Base-by-base conservation (phyloP, 2,888 invertebrate genomes). In the Leucophora obtusa region DNA sequence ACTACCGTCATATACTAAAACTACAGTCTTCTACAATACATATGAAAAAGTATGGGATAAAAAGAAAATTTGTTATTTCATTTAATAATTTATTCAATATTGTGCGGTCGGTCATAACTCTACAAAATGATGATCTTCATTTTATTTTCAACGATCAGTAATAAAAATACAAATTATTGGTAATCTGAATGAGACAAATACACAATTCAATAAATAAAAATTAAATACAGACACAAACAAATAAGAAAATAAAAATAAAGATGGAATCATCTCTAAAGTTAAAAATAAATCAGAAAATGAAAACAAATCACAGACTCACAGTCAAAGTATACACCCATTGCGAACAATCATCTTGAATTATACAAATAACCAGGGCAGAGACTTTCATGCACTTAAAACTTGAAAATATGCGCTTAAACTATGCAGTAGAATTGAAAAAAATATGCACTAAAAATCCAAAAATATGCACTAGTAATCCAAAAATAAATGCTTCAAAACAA, bases 191-290 rank as follows among this genome's bases (percentile, higher is more conserved):
- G 63, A 58, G 51, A 59, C 66, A 74, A 47, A 68, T 47, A 18
- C 24, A 24, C 14, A 54, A 21, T 18, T 5, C 54, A 54, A 35
- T 66, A 17, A 33, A n/a, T n/a, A n/a, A 66, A 66, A 66, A 51
- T 11, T n/a, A n/a, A n/a, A n/a, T 54, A 66, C 54, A 66, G 54
- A 21, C 54, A 24, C 21, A 43, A 56, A 66, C 66, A 43, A 54
- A 28, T 43, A 14, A 43, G 2, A 14, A 43, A 43, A 14, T 6
- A n/a, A 47, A 47, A 47, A 47, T n/a, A 11, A 69, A 63, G 71
- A 80, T 80, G 80, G 80, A 80, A 80, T 80, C 75, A 80, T 80
- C 75, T 80, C 53, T 51, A 80, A 80, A 76, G 63, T 60, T 79
- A 69, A 75, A 79, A 74, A 79, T 74, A 74, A 68, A 75, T 18